These are phyloP conservation scores for Phaethon lepturus DNA, from an alignment of 2,113 vertebrate species.

Conservation along the genomic window DNA sequence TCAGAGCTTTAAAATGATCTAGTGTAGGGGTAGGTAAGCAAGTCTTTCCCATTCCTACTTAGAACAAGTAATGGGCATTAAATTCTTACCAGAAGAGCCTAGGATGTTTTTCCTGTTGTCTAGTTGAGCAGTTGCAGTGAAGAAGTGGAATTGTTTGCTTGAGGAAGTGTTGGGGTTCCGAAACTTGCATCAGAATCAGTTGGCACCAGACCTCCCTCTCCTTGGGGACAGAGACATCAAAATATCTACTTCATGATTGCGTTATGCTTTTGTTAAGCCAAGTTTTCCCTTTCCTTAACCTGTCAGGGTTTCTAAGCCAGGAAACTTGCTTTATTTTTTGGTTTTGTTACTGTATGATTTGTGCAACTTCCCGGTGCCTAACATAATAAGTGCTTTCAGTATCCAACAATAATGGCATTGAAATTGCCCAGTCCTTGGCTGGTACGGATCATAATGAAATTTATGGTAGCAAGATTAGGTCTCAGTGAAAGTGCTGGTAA, in stretches of 20 bases:
- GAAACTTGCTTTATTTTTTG: background rate
- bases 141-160: background rate
- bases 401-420: background rate
- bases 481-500: background rate
- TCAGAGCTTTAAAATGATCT: background rate
- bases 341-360: background rate
- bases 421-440: background rate
- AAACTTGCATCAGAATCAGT: fast-evolving
- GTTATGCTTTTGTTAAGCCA: background rate
- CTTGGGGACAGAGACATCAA: background rate
- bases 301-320: background rate
- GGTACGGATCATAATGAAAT: background rate
- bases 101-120: background rate
- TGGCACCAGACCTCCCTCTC: background rate
- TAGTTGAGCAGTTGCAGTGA: background rate
- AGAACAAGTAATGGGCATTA: background rate
- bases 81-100: background rate
- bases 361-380: background rate
- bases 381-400: background rate
- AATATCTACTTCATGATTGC: background rate
- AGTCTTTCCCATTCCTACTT: background rate
- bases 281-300: background rate
- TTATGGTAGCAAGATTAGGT: background rate
- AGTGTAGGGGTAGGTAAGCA: background rate
- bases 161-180: background rate